Evolutionary conservation across 2,888 invertebrate genomes (phyloP).

Genomic region (Druceiella hillmani): DNA sequence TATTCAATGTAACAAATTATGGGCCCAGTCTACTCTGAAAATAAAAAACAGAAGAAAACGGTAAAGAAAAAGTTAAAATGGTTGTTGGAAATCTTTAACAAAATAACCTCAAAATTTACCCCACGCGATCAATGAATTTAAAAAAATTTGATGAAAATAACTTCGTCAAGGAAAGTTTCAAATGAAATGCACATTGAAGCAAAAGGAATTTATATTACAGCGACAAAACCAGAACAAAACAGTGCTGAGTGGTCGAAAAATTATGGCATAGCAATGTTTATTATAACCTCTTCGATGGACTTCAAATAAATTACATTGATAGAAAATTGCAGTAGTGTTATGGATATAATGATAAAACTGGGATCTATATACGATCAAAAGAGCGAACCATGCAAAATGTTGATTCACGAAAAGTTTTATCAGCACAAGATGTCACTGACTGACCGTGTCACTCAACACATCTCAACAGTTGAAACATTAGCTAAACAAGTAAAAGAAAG

Average conservation of each 20-base stretch:
- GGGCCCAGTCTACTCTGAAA: too few relatives aligned
- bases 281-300: slow-evolving; percentile 18
- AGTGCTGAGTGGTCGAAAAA: slow-evolving; percentile 15
- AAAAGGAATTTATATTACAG: slow-evolving; percentile 20
- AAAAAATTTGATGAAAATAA: slow-evolving; percentile 18
- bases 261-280: slow-evolving; percentile 18
- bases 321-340: slow-evolving; percentile 22
- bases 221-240: not conserved
- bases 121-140: too few relatives aligned
- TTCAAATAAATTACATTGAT: slow-evolving; percentile 17
- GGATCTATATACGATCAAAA: slow-evolving; percentile 23
- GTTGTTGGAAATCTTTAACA: too few relatives aligned
- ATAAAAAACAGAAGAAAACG: too few relatives aligned
- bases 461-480: slow-evolving; percentile 22
- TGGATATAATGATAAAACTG: slow-evolving; percentile 21
- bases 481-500: slow-evolving; percentile 24
- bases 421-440: slow-evolving; percentile 21
- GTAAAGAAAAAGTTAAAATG: too few relatives aligned
- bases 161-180: slow-evolving; percentile 25
- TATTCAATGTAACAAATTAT: too few relatives aligned
- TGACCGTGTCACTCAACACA: slow-evolving; percentile 24
- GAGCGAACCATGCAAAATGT: slow-evolving; percentile 19
- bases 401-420: slow-evolving; percentile 21
- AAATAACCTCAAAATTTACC: too few relatives aligned
- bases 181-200: slow-evolving; percentile 23